Evolutionary conservation across 2,888 invertebrate genomes (phyloP).

Genomic region (Cephus spinipes): DNA sequence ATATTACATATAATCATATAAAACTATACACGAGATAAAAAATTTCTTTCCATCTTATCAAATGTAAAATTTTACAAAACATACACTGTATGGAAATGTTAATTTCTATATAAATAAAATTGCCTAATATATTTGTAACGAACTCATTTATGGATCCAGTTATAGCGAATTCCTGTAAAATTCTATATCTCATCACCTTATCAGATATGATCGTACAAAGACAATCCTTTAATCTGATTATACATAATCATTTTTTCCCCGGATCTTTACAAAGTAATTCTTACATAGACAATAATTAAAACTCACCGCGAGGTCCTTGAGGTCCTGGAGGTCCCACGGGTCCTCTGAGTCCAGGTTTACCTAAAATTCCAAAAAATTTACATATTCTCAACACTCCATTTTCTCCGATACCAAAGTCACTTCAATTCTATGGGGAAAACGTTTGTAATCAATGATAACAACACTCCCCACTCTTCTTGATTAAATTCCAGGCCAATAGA

Average conservation of each 20-base stretch:
- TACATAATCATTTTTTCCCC: background rate
- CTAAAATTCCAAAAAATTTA: constrained; percentile 63
- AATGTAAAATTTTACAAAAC: too few relatives aligned
- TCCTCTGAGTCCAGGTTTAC: constrained; percentile 76
- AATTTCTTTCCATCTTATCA: too few relatives aligned
- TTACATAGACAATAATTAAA: background rate
- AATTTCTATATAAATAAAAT: too few relatives aligned
- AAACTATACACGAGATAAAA: too few relatives aligned
- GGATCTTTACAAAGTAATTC: too few relatives aligned
- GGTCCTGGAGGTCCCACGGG: constrained; percentile 80
- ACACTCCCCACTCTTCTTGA: background rate
- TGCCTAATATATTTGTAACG: too few relatives aligned
- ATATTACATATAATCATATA: too few relatives aligned
- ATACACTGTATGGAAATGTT: too few relatives aligned
- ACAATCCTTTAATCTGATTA: background rate
- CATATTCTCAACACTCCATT: background rate
- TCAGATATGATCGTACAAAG: too few relatives aligned
- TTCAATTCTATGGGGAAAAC: background rate
- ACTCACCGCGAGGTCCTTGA: constrained; percentile 76
- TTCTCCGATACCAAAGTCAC: background rate
- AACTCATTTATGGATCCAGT: too few relatives aligned
- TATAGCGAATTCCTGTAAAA: too few relatives aligned
- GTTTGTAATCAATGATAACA: background rate
- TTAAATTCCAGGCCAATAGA: background rate
- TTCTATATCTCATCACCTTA: too few relatives aligned